Evolutionary conservation across 2,797 vertebrate species (phyloP), one percentile per base, ranked within the genome.

Genomic region (Notoglanidium macrostoma): DNA sequence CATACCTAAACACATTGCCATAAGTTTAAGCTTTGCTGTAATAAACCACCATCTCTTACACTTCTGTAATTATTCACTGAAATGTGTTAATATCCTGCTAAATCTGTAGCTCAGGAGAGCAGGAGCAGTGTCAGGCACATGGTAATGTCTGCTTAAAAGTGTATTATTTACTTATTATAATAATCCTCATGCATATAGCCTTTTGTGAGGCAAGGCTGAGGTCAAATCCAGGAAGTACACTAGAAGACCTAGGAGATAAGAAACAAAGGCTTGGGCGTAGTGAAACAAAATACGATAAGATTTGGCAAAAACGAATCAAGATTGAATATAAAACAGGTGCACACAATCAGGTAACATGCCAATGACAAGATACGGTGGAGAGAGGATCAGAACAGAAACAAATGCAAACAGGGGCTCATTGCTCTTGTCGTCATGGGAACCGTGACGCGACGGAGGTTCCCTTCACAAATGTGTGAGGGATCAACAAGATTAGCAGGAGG

Each of bases 1-100:
- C 86, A 83, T 86, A 92, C 94, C 94, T 91, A 95, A 94, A 94
- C 91, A 93, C 12, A 79, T 26, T 46, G 26, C 87, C 85, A 89
- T 91, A 87, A 26, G 11, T 44, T 79, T 73, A 51, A 84, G 86
- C 85, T 35, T 46, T 86, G 46, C 89, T 83, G 70, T 90, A 92
- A 92, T 93, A 92, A 93, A 92, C 87, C 65, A 81, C 32, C 63
- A 90, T 94, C 90, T 84, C 59, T 5, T 89, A 89, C 91, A 89
- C 92, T 91, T 78, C 59, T 91, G 90, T 91, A 92, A 87, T 94
- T 92, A 93, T 94, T 90, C 92, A 78, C 17, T 32, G 3, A 55
- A 26, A 5, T 84, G 91, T 93, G 88, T 91, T 94, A 92, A 92
- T 90, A 90, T 87, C 91, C 21, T 87, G 86, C 91, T 92, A 91